Base-by-base conservation (phyloP, 1,140 invertebrate species). In the Lysiphlebus fabarum region DNA sequence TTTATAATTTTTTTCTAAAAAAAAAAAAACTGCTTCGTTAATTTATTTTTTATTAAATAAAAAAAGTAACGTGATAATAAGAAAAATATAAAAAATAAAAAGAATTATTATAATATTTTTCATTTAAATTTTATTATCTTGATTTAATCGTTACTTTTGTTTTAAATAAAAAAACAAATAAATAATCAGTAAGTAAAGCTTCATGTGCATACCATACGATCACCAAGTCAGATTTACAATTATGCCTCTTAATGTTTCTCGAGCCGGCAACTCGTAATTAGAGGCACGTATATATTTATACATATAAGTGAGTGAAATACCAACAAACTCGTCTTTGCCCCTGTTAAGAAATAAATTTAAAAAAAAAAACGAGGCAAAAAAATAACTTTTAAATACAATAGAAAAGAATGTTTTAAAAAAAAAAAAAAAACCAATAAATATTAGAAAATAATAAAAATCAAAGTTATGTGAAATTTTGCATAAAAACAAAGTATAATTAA, bases 261-360 rank as follows among this genome's bases (percentile, higher is more conserved):
- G 40, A 10, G 14, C 45, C 36, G n/a, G 37, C 38, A 11, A 50
- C 26, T 11, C 33, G 41, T 58, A 58, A 58, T 58, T 58, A 53
- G 57, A 58, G 41, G 34, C 56, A 58, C 56, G 47, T 58, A 42
- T 49, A 38, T n/a, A n/a, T n/a, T n/a, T n/a, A n/a, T n/a, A n/a
- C n/a, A n/a, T n/a, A 10, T 6, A 6, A 10, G 37, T 34, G 17
- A 26, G 17, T 26, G 17, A 26, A 26, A 26, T 26, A 26, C 17
- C 17, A 26, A 26, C 17, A 26, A 26, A 26, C 17, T 26, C 17
- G 17, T 26, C 17, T 26, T 26, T 4, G 17, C 17, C 17, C 17
- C 17, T 26, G 17, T 26, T 26, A 26, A 26, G 2, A 26, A 26
- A 26, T 26, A 11, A 51, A 26, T 7, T 40, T 6, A 9, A 40